phyloP scores from a whole-genome alignment of 2,888 invertebrate species.

The Morinoia aosen region DNA sequence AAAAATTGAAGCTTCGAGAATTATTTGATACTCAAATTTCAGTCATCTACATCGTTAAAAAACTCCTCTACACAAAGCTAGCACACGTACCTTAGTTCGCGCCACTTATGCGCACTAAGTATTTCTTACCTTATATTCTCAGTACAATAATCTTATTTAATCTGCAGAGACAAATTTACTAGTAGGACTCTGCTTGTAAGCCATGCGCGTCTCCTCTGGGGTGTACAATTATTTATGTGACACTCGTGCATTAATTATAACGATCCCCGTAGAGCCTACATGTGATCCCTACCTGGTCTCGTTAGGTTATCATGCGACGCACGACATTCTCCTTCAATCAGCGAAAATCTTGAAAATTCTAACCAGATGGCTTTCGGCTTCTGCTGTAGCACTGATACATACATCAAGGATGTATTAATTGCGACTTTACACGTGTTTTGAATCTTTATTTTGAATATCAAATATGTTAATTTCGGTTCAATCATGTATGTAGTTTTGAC shows the following conservation, averaged over 20 bases:
- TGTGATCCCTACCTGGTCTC: background rate
- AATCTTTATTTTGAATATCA: background rate
- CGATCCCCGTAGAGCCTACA: slow-evolving; percentile 3
- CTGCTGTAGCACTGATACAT: background rate
- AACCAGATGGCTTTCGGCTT: background rate
- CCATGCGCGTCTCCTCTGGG: background rate
- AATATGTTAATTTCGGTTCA: background rate
- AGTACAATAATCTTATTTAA: background rate
- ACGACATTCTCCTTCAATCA: background rate
- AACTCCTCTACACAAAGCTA: background rate
- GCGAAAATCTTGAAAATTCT: background rate
- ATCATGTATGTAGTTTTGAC: background rate
- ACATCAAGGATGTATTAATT: background rate
- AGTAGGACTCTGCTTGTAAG: background rate
- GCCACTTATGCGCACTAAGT: background rate
- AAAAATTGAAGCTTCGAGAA: no score
- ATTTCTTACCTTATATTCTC: background rate
- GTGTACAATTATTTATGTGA: background rate
- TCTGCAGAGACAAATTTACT: background rate
- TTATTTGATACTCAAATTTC: background rate
- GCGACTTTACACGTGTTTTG: background rate
- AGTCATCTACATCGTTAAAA: background rate
- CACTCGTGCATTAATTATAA: background rate
- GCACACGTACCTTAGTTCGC: background rate
- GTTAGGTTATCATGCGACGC: background rate